These are phyloP conservation scores for Delphinapterus leucas DNA, from an alignment of 2,113 vertebrate species.

Conservation along the genomic window DNA sequence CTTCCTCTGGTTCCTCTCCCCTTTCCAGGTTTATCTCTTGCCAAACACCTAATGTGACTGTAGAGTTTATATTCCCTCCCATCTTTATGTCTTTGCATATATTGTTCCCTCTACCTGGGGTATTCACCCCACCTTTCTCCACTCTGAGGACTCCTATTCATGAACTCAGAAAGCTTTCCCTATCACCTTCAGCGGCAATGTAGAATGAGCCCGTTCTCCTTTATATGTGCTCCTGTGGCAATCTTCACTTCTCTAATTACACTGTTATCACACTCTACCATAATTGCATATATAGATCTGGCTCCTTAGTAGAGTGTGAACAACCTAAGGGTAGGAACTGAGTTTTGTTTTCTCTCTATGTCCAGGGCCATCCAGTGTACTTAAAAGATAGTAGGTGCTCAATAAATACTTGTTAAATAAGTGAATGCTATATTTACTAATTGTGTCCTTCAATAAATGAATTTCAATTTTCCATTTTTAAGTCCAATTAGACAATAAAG, in stretches of 20 bases:
- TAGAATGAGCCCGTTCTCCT: not conserved
- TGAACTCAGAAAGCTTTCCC: not conserved
- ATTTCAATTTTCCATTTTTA: slow-evolving; percentile 37
- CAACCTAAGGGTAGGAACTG: not conserved
- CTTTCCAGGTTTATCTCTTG: not conserved
- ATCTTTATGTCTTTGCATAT: not conserved
- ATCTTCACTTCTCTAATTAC: not conserved
- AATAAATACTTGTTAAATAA: slow-evolving; percentile 18
- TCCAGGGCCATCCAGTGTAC: not conserved
- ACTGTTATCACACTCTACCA: not conserved
- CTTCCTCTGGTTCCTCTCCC: not conserved
- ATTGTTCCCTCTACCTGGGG: not conserved
- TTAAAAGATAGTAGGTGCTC: not conserved
- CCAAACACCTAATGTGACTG: not conserved
- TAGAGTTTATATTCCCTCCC: not conserved
- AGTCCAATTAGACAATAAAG: slow-evolving; percentile 5
- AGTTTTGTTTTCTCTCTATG: not conserved
- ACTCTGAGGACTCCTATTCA: not conserved
- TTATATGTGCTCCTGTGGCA: not conserved
- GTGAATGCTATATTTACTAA: not conserved
- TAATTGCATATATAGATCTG: not conserved
- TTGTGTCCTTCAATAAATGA: not conserved
- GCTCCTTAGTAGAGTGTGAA: not conserved
- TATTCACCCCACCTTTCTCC: not conserved
- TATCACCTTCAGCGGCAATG: not conserved